These are phyloP conservation scores for Catamblyrhynchus diadema DNA, from an alignment of 2,797 vertebrate species.

Conservation along the genomic window DNA sequence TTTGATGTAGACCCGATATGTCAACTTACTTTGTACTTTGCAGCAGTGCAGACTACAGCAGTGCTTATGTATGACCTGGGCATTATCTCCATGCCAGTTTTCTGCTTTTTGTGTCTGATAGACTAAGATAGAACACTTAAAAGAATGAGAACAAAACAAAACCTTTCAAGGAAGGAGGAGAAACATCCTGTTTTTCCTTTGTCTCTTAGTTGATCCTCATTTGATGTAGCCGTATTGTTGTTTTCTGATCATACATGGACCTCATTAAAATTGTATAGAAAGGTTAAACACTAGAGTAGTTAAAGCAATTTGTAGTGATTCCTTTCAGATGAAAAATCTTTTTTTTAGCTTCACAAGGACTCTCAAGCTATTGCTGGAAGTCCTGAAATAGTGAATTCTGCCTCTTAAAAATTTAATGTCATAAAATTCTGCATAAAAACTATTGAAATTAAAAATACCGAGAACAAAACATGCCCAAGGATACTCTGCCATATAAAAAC, in stretches of 20 bases:
- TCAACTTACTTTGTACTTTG: not conserved
- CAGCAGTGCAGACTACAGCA: not conserved
- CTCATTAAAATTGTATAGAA: slow-evolving; percentile 9
- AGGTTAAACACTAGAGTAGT: not conserved
- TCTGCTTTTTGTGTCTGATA: not conserved
- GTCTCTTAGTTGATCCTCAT: not conserved
- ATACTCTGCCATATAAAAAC: slow-evolving; percentile 44
- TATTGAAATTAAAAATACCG: not conserved
- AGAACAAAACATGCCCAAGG: not conserved
- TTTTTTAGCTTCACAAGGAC: not conserved
- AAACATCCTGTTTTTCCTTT: not conserved
- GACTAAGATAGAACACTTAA: not conserved
- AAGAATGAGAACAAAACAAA: slow-evolving; percentile 2
- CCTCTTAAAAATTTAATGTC: not conserved
- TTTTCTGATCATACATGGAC: not conserved
- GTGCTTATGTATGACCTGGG: not conserved
- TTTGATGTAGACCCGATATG: not conserved
- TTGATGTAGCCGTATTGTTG: not conserved
- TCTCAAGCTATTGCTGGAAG: not conserved
- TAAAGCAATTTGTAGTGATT: not conserved
- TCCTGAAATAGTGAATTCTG: slow-evolving; percentile 7
- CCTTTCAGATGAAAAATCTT: not conserved
- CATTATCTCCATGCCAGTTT: not conserved
- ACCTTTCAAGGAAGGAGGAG: not conserved
- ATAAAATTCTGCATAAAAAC: not conserved